These are phyloP conservation scores for Furnarius figulus DNA, from an alignment of 2,113 vertebrate genomes.

Conservation along the genomic window DNA sequence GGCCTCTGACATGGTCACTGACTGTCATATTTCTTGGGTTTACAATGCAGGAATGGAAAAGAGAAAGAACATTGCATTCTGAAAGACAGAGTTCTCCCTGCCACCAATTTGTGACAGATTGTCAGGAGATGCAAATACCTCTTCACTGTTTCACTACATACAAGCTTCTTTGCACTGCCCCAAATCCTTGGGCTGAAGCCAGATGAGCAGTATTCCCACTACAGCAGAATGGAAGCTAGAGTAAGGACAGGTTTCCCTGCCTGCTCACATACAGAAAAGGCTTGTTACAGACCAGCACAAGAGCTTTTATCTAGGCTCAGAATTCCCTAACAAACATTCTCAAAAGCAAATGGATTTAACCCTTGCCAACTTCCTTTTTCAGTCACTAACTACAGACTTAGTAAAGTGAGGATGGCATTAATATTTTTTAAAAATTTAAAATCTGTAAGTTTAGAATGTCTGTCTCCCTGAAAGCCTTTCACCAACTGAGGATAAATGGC, in stretches of 20 bases:
- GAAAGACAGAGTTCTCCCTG: not conserved
- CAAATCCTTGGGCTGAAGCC: not conserved
- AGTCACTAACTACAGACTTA: not conserved
- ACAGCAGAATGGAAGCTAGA: not conserved
- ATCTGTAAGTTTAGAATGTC: not conserved
- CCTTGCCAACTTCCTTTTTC: not conserved
- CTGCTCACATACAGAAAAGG: not conserved
- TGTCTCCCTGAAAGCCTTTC: not conserved
- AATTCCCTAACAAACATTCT: not conserved
- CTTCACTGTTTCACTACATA: not conserved
- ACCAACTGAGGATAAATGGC: not conserved
- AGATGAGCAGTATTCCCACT: not conserved
- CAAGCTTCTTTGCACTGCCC: not conserved
- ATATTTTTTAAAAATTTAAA: not conserved
- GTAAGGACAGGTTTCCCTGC: not conserved
- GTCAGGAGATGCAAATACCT: not conserved
- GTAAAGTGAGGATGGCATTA: not conserved
- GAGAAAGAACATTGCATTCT: not conserved
- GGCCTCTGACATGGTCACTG: not conserved
- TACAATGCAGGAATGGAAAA: not conserved
- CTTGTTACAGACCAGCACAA: not conserved
- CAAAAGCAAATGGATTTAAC: not conserved
- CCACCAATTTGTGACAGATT: not conserved
- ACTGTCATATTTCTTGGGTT: not conserved
- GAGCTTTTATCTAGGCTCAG: not conserved